Conservation (phyloP, 2,888 invertebrate genomes). For the Synergus japonicus region DNA sequence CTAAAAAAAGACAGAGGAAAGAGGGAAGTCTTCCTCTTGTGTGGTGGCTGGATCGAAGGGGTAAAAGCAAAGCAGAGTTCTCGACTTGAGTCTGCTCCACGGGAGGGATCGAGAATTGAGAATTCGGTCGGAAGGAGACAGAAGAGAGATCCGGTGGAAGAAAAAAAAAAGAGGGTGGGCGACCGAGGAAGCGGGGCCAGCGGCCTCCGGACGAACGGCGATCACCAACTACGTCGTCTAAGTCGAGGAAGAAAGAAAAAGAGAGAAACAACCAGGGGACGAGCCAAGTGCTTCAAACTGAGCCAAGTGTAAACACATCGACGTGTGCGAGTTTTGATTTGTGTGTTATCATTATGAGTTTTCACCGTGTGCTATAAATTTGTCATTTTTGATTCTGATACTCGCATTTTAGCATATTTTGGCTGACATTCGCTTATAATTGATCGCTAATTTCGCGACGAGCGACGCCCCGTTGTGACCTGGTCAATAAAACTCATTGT, state of each 20-base stretch:
- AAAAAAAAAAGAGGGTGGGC: slow-evolving; percentile 53
- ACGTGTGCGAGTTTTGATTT: slow-evolving; percentile 22
- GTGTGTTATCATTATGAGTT: slow-evolving; percentile 15
- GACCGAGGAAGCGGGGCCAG: slow-evolving; percentile 54
- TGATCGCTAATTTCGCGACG: slow-evolving; percentile 1
- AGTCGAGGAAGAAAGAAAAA: slow-evolving; percentile 20
- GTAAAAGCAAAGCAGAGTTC: background rate
- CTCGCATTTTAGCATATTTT: slow-evolving; percentile 28
- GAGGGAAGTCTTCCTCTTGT: background rate
- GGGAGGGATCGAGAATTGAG: slow-evolving; percentile 18
- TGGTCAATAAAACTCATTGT: slow-evolving; percentile 18
- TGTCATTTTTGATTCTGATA: background rate
- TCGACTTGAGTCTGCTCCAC: background rate
- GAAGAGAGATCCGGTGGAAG: slow-evolving; percentile 48
- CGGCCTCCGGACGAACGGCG: slow-evolving; percentile 44
- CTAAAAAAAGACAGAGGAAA: background rate
- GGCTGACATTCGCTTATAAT: background rate
- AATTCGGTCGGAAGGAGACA: slow-evolving; percentile 41
- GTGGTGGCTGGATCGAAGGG: slow-evolving; percentile 4
- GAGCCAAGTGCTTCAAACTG: slow-evolving; percentile 18
- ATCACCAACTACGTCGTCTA: background rate
- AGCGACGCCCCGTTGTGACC: slow-evolving; percentile 24
- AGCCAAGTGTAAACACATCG: slow-evolving; percentile 28
- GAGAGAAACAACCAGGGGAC: slow-evolving; percentile 16
- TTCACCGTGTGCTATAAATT: background rate